A percentile compares a stretch with the other conserved stretches of the same genome.
phyloP scores from a whole-genome alignment of 2,113 vertebrate genomes.

The Girardinichthys multiradiatus region DNA sequence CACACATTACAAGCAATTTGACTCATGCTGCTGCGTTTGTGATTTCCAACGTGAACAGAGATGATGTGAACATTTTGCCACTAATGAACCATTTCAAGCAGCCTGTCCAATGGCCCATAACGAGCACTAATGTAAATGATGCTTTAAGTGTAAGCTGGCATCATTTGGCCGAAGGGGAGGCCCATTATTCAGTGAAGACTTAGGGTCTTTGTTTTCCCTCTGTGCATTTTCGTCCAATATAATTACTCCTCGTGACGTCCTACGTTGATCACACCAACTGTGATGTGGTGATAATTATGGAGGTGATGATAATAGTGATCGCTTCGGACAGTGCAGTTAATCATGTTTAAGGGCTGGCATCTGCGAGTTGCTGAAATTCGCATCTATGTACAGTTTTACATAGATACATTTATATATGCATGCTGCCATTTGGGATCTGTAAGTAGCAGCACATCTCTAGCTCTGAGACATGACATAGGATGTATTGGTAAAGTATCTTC shows the following conservation, averaged over 20 bases:
- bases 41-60: constrained; percentile 56
- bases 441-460: too few relatives aligned
- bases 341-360: constrained; percentile 25
- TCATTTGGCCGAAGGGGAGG: constrained; percentile 64
- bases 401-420: too few relatives aligned
- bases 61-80: constrained; percentile 63
- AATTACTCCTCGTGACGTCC: constrained; percentile 53
- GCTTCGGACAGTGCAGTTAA: constrained; percentile 40
- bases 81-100: constrained; percentile 67
- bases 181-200: constrained; percentile 59
- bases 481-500: too few relatives aligned
- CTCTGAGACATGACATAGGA: background rate
- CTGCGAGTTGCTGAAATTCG: constrained; percentile 3
- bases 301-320: constrained; percentile 51
- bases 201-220: constrained; percentile 37
- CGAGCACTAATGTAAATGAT: constrained; percentile 71
- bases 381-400: too few relatives aligned
- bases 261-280: constrained; percentile 52
- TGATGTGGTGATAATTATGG: constrained; percentile 59
- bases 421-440: too few relatives aligned
- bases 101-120: constrained; percentile 63
- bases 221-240: constrained; percentile 35
- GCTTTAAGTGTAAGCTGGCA: constrained; percentile 69
- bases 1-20: constrained; percentile 69
- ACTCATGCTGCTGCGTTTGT: constrained; percentile 64